Evolutionary conservation across 2,797 vertebrate genomes (phyloP).

Genomic region (Trematomus bernacchii): DNA sequence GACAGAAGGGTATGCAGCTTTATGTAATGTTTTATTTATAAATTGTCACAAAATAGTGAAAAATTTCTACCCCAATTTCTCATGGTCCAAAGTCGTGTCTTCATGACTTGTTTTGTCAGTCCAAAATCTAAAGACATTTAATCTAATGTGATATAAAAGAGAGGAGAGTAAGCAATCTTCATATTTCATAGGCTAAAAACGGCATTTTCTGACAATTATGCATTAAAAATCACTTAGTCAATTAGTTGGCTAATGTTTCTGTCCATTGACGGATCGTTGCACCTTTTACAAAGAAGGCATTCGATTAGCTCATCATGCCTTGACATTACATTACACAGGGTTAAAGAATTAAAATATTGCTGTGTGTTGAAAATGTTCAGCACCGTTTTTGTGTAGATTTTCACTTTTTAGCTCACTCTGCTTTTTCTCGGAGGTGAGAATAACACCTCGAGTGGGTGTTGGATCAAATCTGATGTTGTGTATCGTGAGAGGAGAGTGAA

Average conservation of each 20-base stretch:
- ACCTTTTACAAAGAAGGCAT: background rate
- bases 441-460: background rate
- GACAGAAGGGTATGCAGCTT: background rate
- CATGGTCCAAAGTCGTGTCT: too few species aligned
- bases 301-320: background rate
- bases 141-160: too few species aligned
- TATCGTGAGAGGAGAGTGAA: background rate
- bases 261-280: too few species aligned
- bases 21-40: background rate
- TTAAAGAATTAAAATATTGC: background rate
- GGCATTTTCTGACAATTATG: too few species aligned
- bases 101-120: too few species aligned
- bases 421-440: background rate
- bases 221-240: too few species aligned
- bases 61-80: too few species aligned
- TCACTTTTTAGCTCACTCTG: background rate
- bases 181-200: too few species aligned
- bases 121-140: too few species aligned
- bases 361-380: background rate
- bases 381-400: background rate
- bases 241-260: too few species aligned
- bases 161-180: too few species aligned
- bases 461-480: slow-evolving; percentile 5
- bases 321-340: background rate
- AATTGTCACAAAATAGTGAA: too few species aligned